Percentiles rank a stretch among this genome's conserved stretches.
These are phyloP conservation scores for Pectinophora gossypiella DNA, from an alignment of 1,140 invertebrate genomes.

Conservation along the genomic window DNA sequence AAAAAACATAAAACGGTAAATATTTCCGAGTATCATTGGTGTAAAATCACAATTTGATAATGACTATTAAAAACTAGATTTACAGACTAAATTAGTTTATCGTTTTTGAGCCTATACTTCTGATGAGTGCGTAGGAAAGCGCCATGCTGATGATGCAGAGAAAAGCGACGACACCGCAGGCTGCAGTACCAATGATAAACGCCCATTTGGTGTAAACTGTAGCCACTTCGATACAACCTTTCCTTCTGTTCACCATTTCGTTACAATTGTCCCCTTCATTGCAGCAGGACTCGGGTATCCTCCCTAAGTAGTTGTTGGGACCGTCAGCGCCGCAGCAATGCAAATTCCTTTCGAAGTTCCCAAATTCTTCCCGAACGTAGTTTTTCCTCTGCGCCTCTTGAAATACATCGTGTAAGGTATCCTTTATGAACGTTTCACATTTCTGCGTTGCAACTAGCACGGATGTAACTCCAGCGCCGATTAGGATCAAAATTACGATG, in stretches of 20 bases:
- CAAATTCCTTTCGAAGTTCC: constrained; percentile 8
- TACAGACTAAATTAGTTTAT: too few relatives aligned
- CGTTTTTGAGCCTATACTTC: too few relatives aligned
- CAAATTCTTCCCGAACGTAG: constrained; percentile 3
- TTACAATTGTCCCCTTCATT: not conserved
- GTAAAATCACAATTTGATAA: too few relatives aligned
- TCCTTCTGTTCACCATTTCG: not conserved
- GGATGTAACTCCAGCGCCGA: not conserved
- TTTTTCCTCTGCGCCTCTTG: not conserved
- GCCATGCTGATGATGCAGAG: not conserved
- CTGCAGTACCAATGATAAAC: not conserved
- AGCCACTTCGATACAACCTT: not conserved
- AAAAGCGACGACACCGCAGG: not conserved
- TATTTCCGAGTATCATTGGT: too few relatives aligned
- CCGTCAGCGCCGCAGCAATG: constrained; percentile 12
- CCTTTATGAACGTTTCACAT: constrained; percentile 9
- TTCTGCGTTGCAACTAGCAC: constrained; percentile 4
- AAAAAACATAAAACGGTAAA: too few relatives aligned
- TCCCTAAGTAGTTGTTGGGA: not conserved
- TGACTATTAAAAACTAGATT: too few relatives aligned
- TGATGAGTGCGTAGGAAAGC: not conserved
- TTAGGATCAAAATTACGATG: constrained; percentile 1
- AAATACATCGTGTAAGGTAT: constrained; percentile 5
- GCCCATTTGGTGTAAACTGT: not conserved
- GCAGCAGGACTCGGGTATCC: constrained; percentile 4